phyloP scores from a whole-genome alignment of 1,140 invertebrate species.

The Drosophila virilis region DNA sequence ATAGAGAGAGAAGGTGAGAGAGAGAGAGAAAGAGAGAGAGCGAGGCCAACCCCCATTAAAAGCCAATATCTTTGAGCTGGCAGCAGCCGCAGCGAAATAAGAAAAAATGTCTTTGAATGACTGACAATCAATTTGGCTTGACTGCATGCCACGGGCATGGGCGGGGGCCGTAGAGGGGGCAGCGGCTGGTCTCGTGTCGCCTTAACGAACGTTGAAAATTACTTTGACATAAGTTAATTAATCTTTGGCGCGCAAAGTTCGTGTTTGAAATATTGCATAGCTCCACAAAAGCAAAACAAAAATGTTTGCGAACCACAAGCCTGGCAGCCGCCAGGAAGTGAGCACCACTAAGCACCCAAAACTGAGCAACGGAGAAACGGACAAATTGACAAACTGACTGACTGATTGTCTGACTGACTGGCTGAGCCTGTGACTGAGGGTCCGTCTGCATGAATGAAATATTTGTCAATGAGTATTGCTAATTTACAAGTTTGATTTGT shows the following conservation, averaged over 20 bases:
- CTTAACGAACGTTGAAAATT: constrained; percentile 84
- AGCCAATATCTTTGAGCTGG: constrained; percentile 75
- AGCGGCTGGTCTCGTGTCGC: constrained; percentile 62
- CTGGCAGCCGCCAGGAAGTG: constrained; percentile 31
- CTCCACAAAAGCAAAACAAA: constrained; percentile 28
- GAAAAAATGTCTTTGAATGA: constrained; percentile 84
- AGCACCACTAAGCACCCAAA: constrained; percentile 9
- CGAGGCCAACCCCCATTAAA: constrained; percentile 73
- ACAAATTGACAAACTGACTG: constrained; percentile 9
- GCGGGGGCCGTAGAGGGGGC: neutral
- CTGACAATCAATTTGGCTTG: constrained; percentile 84
- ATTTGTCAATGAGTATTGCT: constrained; percentile 83
- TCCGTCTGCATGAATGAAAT: constrained; percentile 67
- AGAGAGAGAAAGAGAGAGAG: neutral
- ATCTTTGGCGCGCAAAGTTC: constrained; percentile 83
- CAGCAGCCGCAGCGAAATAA: constrained; percentile 59
- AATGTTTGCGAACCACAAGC: constrained; percentile 36
- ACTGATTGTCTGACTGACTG: constrained; percentile 19
- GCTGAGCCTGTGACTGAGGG: constrained; percentile 27
- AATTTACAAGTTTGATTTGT: constrained; percentile 84
- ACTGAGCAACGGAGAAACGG: constrained; percentile 14
- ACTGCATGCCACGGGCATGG: constrained; percentile 15
- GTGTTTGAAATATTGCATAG: constrained; percentile 82
- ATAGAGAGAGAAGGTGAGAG: neutral
- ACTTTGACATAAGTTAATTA: constrained; percentile 84